These are phyloP conservation scores for Phoeniculus purpureus DNA, from an alignment of 2,797 vertebrate genomes.

Conservation along the genomic window DNA sequence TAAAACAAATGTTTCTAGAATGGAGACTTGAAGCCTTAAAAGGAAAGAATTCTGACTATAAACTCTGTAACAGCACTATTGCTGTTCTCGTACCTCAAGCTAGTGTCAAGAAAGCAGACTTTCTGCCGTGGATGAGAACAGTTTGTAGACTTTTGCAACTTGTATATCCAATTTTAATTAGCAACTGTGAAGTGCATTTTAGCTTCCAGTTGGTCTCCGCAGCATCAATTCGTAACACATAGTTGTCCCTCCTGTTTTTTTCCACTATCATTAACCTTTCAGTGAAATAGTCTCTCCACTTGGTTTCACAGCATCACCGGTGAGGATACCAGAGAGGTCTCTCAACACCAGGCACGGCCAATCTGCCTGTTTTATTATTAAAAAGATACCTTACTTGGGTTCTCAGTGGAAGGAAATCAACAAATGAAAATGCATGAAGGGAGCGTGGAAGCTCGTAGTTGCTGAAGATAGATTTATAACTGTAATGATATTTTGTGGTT, in stretches of 20 bases:
- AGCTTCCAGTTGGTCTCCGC: background rate
- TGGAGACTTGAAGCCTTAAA: background rate
- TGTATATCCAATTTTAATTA: background rate
- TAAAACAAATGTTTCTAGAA: background rate
- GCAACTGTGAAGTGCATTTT: background rate
- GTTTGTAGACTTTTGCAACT: background rate
- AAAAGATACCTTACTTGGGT: background rate
- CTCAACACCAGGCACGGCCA: background rate
- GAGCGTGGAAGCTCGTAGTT: background rate
- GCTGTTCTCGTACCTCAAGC: background rate
- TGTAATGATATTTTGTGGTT: slow-evolving; percentile 28
- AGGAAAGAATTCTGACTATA: background rate
- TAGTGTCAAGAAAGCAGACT: background rate
- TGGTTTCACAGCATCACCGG: background rate
- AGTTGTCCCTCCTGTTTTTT: background rate
- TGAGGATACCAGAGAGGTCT: background rate
- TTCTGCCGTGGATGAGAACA: background rate
- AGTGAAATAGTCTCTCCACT: background rate
- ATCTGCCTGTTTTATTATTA: background rate
- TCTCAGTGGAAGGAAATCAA: background rate
- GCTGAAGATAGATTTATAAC: slow-evolving; percentile 5
- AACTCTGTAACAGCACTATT: background rate
- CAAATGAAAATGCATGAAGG: background rate
- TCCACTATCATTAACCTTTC: background rate
- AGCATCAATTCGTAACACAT: background rate